phyloP scores from a whole-genome alignment of 2,797 vertebrate species.

The Micromesistius poutassou region DNA sequence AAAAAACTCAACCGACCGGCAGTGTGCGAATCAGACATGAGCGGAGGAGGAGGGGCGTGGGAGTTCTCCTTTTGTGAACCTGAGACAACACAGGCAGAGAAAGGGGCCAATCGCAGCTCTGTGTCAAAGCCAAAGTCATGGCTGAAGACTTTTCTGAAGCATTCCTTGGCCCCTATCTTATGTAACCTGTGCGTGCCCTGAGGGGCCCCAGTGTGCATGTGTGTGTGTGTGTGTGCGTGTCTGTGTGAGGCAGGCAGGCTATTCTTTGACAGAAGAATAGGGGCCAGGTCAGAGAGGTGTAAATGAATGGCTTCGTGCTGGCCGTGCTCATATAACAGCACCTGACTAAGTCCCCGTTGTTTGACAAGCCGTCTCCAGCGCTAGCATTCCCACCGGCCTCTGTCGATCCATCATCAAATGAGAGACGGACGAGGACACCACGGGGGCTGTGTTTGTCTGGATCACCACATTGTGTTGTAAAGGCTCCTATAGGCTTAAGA shows the following conservation, averaged over 20 bases:
- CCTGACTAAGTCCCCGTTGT: constrained; percentile 39
- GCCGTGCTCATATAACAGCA: constrained; percentile 51
- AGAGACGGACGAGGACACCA: constrained; percentile 34
- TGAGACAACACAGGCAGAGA: constrained; percentile 21
- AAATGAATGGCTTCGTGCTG: constrained; percentile 53
- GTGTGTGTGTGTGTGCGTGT: constrained; percentile 2
- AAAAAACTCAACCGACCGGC: neutral
- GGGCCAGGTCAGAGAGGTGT: constrained; percentile 58
- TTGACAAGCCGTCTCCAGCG: constrained; percentile 43
- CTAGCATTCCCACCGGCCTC: constrained; percentile 33
- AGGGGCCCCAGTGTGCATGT: constrained; percentile 32
- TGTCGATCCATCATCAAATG: constrained; percentile 37
- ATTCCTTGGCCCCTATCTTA: constrained; percentile 54
- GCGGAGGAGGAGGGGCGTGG: constrained; percentile 21
- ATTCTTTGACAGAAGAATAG: constrained; percentile 60
- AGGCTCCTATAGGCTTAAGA: neutral
- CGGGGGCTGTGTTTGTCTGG: neutral
- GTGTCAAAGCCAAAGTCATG: constrained; percentile 57
- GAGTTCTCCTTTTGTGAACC: constrained; percentile 27
- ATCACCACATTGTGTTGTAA: neutral
- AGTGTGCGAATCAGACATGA: neutral
- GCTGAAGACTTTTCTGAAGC: constrained; percentile 56
- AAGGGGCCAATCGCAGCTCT: constrained; percentile 28
- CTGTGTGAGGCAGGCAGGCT: constrained; percentile 45
- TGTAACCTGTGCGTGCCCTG: constrained; percentile 43